Base-by-base conservation (phyloP, 2,113 vertebrate genomes). In the Actinemys pallida region DNA sequence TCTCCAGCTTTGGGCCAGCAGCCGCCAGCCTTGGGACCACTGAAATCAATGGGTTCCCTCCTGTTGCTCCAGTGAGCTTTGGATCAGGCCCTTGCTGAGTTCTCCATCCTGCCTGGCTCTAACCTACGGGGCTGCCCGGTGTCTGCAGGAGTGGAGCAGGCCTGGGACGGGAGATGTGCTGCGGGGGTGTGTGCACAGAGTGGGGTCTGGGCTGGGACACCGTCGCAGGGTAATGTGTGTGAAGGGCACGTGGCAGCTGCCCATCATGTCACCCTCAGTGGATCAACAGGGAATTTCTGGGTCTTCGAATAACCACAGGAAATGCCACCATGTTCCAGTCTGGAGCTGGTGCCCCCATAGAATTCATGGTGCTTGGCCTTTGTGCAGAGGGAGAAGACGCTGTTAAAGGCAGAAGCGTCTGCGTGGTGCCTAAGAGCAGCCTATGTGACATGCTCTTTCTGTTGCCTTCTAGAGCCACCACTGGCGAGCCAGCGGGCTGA, bases 381-480 rank as follows among this genome's bases (percentile, higher is more conserved):
- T 42, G 35, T 20, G 65, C 65, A 19, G 65, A n/a, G 65, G n/a
- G 65, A n/a, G 8, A 69, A 69, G 62, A n/a, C 8, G 72, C 72
- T 25, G 10, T 42, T 24, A 5, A 75, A 75, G 20, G 39, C n/a
- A 22, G 39, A 42, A 39, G 45, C 7, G 14, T 83, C 10, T 22
- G 39, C 25, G 24, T 27, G 13, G 75, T 24, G 25, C 75, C 42
- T 14, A 13, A 76, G 42, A 27, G 75, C 39, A 45, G 42, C 42
- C 75, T 47, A 10, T 27, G 24, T 76, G 84, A 81, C 39, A 4
- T 22, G 10, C 10, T 53, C 7, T 91, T 80, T 24, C 93, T 87
- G 97, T 93, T 97, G 95, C 95, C 96, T 98, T 97, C 47, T 93
- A 99, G 99, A 98, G 75, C 96, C 89, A 4, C 94, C 96, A 92